A percentile compares a stretch with the other conserved stretches of the same genome.
Conservation (phyloP, 2,797 vertebrate genomes). For the Morelia viridis region DNA sequence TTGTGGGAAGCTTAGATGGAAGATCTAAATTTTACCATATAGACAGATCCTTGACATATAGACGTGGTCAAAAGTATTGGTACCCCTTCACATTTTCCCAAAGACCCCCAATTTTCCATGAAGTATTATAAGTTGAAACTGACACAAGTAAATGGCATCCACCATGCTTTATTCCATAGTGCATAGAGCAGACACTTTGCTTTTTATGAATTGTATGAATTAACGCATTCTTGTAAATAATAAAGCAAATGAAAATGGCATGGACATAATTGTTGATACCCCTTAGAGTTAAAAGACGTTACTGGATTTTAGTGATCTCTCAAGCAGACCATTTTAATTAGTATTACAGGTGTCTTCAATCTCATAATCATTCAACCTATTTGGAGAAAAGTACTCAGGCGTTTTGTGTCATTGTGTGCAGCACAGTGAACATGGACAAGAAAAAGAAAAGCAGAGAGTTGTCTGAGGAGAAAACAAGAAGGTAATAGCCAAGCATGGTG, state of each 20-base stretch:
- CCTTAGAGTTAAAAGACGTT: background rate
- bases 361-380: background rate
- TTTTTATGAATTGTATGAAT: background rate
- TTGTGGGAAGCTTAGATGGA: background rate
- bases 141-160: background rate
- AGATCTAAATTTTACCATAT: background rate
- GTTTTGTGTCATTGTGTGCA: background rate
- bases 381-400: background rate
- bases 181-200: background rate
- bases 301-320: background rate
- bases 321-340: background rate
- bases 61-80: background rate
- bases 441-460: background rate
- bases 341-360: background rate
- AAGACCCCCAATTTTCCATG: background rate
- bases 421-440: background rate
- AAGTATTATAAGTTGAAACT: background rate
- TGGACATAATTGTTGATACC: background rate
- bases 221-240: background rate
- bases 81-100: background rate
- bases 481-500: background rate
- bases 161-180: background rate
- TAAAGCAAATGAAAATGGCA: background rate
- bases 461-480: background rate
- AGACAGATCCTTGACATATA: background rate